Base-by-base conservation (phyloP, 1,140 invertebrate genomes). In the Bradysia coprophila region DNA sequence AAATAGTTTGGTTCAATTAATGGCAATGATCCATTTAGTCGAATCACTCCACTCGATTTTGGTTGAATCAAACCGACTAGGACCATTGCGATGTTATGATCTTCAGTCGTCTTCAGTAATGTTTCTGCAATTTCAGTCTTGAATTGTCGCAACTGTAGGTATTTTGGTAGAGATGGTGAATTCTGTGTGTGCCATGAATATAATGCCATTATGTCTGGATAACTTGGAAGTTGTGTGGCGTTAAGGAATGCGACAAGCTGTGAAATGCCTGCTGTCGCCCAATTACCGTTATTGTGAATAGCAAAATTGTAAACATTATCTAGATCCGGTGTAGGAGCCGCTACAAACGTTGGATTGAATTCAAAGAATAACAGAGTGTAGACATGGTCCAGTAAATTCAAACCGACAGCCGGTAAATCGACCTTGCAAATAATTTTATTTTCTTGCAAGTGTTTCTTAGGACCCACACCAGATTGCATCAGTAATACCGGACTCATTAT, bases 401-500 rank as follows among this genome's bases (percentile, higher is more conserved):
- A n/a, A n/a, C 79, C 62, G 0, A 87, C 88, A 24, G 73, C 80
- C 56, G 63, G 69, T 2, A 77, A 53, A 55, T 80, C 71, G 49
- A 76, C 69, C 40, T 80, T 69, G 1, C 78, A 56, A n/a, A 74
- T 73, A 48, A 78, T 78, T 41, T 69, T 65, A 38, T 71, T 65
- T 48, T 76, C 67, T 1, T 63, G 54, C 6, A 91, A 56, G 45
- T 90, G 75, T 24, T 77, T 71, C 36, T 66, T 68, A 1, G 87
- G 84, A 0, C 87, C 88, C 1, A 92, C 69, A 1, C 89, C 91
- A 1, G 83, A 88, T 0, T 92, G 57, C 81, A 92, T 87, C 1
- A 94, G 58, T 0, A 94, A 49, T 49, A 93, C 87, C 0, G 89
- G 81, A 0, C 85, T 82, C 55, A 88, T 87, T 2, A 94, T 68